Percentiles rank a stretch among this genome's conserved stretches.
Conservation (phyloP, 2,888 invertebrate genomes). For the Oxyteleia sp. region DNA sequence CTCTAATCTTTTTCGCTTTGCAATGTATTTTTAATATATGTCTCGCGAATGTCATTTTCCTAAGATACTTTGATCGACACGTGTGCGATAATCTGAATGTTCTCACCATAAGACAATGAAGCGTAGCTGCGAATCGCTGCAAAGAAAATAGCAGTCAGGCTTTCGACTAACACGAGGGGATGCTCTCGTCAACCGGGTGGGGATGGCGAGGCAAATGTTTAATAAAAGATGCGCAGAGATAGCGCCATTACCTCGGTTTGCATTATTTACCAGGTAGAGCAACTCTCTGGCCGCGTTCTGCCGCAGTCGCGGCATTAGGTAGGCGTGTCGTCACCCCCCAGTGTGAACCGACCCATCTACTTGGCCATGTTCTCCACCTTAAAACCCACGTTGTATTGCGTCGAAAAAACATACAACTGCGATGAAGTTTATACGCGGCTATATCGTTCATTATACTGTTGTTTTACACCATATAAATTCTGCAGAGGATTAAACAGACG, state of each 20-base stretch:
- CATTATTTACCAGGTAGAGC: slow-evolving; percentile 87
- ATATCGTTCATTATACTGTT: slow-evolving; percentile 53
- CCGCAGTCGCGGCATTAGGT: slow-evolving; percentile 85
- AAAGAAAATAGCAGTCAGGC: slow-evolving; percentile 74
- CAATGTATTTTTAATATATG: slow-evolving; percentile 69
- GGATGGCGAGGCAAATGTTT: slow-evolving; percentile 85
- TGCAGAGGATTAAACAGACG: slow-evolving; percentile 41
- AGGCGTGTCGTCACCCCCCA: slow-evolving; percentile 83
- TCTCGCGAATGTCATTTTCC: slow-evolving; percentile 69
- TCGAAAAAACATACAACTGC: slow-evolving; percentile 55
- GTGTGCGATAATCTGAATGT: slow-evolving; percentile 74
- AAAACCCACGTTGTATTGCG: slow-evolving; percentile 61
- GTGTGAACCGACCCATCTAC: slow-evolving; percentile 74
- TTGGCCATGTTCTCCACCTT: slow-evolving; percentile 73
- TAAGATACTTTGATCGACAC: slow-evolving; percentile 72
- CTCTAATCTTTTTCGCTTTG: slow-evolving; percentile 41
- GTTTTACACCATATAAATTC: slow-evolving; percentile 59
- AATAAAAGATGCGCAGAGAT: slow-evolving; percentile 88
- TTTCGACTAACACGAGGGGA: slow-evolving; percentile 66
- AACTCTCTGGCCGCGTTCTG: slow-evolving; percentile 85
- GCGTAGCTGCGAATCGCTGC: slow-evolving; percentile 70
- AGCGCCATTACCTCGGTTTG: slow-evolving; percentile 88
- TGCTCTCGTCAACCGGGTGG: slow-evolving; percentile 71
- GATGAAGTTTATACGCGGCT: slow-evolving; percentile 45
- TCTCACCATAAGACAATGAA: slow-evolving; percentile 75